Base-by-base conservation (phyloP, 2,888 invertebrate species). In the Matsumyia berberina region DNA sequence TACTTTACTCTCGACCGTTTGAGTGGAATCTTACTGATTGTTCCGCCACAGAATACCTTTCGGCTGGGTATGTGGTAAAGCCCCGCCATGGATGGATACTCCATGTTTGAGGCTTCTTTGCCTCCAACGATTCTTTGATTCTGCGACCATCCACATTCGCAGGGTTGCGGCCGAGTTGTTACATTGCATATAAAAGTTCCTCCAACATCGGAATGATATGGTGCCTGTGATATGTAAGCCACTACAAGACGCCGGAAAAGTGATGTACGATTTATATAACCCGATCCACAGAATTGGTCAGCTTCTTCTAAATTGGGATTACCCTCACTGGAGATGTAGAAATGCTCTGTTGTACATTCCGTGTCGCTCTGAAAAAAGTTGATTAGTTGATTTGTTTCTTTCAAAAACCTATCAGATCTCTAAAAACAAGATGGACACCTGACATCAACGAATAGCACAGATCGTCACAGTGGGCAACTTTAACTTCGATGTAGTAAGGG, bases 61-160 rank as follows among this genome's bases (percentile, higher is more conserved):
- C 70, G 19, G 7, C 9, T 86, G 0, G 58, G 35, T 1, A 81
- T 2, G 79, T 92, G 90, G 0, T 93, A 88, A 5, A 95, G 67
- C 0, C 91, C 94, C 0, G 92, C 94, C 93, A 94, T 93, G 87
- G 92, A 92, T 0, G 94, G 94, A 88, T 89, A 95, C 88, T 95
- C 94, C 87, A 94, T 94, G 0, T 92, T 87, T 0, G 91, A 91
- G 0, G 94, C 92, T 51, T 92, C 90, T 2, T 87, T 69, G 0
- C 94, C 94, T 24, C 94, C 93, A 1, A 93, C 93, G 78, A 94
- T 94, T 80, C 93, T 91, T 0, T 90, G 88, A 11, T 67, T 88
- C 9, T 87, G 87, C 0, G 90, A 89, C 91, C 92, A 92, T 39
- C 92, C 92, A 35, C 92, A 92, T 57, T 89, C 89, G 77, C 92